These are phyloP conservation scores for Daphoenositta chrysoptera DNA, from an alignment of 2,113 vertebrate genomes.

Conservation along the genomic window DNA sequence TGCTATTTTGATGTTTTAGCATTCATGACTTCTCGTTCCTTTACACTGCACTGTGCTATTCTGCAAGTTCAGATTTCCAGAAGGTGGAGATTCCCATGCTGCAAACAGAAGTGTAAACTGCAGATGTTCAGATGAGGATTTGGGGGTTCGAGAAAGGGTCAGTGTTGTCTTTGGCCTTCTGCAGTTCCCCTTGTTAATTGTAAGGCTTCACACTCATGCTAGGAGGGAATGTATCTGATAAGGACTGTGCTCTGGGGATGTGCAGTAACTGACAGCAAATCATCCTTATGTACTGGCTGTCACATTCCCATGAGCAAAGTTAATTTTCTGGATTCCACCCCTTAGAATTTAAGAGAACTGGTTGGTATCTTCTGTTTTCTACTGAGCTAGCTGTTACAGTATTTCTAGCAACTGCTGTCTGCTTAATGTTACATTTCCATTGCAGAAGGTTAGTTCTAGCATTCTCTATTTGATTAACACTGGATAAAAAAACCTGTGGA, in stretches of 20 bases:
- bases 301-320: background rate
- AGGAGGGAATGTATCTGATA: background rate
- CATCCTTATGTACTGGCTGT: background rate
- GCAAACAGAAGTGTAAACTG: background rate
- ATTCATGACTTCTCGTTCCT: background rate
- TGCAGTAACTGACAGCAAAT: background rate
- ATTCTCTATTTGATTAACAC: background rate
- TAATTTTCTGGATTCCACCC: background rate
- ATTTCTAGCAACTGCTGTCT: background rate
- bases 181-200: background rate
- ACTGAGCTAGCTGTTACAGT: background rate
- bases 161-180: fast-evolving
- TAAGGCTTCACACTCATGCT: fast-evolving
- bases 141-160: background rate
- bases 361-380: background rate
- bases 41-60: background rate
- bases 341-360: background rate
- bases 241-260: background rate
- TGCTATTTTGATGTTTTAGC: background rate
- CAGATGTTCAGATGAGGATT: background rate
- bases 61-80: background rate
- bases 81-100: background rate
- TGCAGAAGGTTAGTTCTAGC: background rate
- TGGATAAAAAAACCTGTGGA: background rate
- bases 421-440: background rate